These are phyloP conservation scores for Hyposoter dolosus DNA, from an alignment of 2,888 invertebrate species.

Conservation along the genomic window DNA sequence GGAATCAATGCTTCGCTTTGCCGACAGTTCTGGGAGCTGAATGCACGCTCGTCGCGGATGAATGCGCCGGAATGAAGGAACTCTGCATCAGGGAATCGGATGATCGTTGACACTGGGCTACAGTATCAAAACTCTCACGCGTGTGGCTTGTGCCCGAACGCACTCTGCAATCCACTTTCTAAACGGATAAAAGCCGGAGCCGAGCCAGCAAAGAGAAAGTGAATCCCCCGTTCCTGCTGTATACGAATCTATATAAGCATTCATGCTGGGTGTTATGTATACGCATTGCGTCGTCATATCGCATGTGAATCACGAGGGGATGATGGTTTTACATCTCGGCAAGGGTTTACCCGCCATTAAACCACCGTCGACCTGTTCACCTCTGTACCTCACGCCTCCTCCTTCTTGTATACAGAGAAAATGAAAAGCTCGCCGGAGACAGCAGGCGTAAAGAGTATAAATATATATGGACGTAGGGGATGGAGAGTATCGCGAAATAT, in stretches of 20 bases:
- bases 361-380: conserved; percentile 58
- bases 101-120: conserved; percentile 48
- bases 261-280: not conserved
- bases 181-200: conserved; percentile 46
- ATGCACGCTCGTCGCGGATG: conserved; percentile 44
- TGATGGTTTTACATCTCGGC: conserved; percentile 45
- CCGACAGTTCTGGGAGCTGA: conserved; percentile 70
- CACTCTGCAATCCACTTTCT: conserved; percentile 55
- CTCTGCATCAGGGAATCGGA: conserved; percentile 28
- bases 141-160: conserved; percentile 46
- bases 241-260: conserved; percentile 3
- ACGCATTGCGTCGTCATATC: conserved; percentile 34
- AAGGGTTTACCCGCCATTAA: conserved; percentile 61
- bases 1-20: conserved; percentile 71
- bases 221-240: not conserved
- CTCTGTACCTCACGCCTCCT: conserved; percentile 25
- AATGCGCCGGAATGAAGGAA: conserved; percentile 56
- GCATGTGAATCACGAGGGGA: conserved; percentile 46
- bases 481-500: conserved; percentile 37
- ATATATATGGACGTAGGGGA: conserved; percentile 3
- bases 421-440: not conserved
- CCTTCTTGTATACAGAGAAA: not conserved
- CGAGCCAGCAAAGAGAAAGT: conserved; percentile 7
- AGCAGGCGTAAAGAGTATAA: not conserved
- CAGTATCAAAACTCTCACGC: conserved; percentile 56